Evolutionary conservation across 2,113 vertebrate genomes (phyloP), one percentile per base, ranked within the genome.

Genomic region (Morone saxatilis): DNA sequence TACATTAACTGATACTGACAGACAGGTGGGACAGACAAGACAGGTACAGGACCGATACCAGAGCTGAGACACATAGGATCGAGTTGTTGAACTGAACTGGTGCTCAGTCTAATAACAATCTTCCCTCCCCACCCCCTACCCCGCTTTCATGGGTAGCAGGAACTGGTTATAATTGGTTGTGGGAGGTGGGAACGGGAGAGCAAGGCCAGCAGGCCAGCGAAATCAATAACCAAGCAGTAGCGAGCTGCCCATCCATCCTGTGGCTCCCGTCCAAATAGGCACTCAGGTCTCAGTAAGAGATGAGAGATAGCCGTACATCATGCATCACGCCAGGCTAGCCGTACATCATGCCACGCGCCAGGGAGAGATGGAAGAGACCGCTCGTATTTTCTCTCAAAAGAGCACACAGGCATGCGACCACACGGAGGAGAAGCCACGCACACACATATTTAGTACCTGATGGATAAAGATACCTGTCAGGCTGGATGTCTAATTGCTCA

Each of bases 211-310:
- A 86, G 91, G 81, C 63, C 78, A 65, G 50, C 1, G 4, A 65
- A 92, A 94, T 94, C 89, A 91, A 93, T 92, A 93, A 88, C 74
- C 2, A 10, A 84, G 86, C 78, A 36, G 84, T 74, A 85, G 88
- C 70, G 38, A 85, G 79, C 84, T 83, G 83, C 68, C 84, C 88
- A 88, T 94, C 88, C 91, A 89, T 93, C 87, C 72, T 60, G 78
- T 87, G 86, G 91, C 91, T 85, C 77, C 72, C 25, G 53, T 90
- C 91, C 85, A 83, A 77, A 63, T 8, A 75, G 84, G 88, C 90
- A 90, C 80, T 83, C 76, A 19, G 83, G 71, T 83, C 88, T 89
- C 79, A 53, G 76, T 56, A 71, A 85, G 79, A 78, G 86, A 92
- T 80, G 87, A 89, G 85, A 75, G 72, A 90, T 87, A 78, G 76